A percentile compares a stretch with the other conserved stretches of the same genome.
Evolutionary conservation across 1,140 invertebrate species (phyloP).

Genomic region (Rhynchophorus ferrugineus): DNA sequence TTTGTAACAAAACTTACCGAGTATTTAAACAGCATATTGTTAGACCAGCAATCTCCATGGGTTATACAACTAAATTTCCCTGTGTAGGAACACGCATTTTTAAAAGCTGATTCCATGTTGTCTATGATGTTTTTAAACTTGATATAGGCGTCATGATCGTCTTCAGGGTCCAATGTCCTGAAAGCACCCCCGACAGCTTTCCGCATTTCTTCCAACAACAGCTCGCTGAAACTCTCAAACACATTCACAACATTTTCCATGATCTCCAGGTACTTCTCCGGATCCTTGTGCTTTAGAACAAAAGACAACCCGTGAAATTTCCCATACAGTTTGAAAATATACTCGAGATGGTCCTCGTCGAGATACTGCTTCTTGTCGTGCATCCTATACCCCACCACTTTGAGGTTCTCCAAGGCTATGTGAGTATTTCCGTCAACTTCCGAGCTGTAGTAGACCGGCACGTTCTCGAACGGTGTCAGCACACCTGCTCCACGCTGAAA

Average conservation of each 20-base stretch:
- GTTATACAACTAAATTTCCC: constrained; percentile 10
- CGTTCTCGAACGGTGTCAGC: background rate
- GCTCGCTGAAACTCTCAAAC: background rate
- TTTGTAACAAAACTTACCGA: constrained; percentile 19
- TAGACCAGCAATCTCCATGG: constrained; percentile 31
- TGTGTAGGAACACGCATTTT: constrained; percentile 14
- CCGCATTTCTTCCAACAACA: background rate
- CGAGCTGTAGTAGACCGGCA: background rate
- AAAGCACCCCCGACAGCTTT: background rate
- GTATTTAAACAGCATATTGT: constrained; percentile 29
- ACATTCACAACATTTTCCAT: constrained; percentile 30
- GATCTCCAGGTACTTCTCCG: constrained; percentile 11
- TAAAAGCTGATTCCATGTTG: constrained; percentile 3
- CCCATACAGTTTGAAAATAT: constrained; percentile 7
- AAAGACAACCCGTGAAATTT: constrained; percentile 32
- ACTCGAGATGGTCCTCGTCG: background rate
- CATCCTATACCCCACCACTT: background rate
- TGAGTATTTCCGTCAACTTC: background rate
- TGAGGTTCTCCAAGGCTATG: constrained; percentile 2
- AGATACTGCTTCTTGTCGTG: background rate
- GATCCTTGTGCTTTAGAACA: constrained; percentile 39
- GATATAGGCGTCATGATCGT: background rate
- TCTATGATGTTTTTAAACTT: constrained; percentile 9
- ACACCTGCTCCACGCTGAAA: background rate
- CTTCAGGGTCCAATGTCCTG: background rate